Conservation (phyloP, 2,888 invertebrate species). For the Chesias legatella region DNA sequence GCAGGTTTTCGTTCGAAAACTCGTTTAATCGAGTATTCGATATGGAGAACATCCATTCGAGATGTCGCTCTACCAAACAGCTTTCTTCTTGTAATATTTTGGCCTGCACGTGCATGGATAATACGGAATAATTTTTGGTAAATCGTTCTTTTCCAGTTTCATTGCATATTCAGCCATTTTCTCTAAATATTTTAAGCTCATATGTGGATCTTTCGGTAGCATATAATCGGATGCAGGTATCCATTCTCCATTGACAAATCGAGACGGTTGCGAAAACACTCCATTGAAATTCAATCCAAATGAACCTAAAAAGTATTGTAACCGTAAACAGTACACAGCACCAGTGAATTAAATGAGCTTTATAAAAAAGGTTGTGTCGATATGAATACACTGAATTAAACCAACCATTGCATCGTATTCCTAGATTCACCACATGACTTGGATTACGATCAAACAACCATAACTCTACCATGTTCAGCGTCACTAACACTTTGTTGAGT, state of each 20-base stretch:
- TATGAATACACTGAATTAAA: slow-evolving; percentile 8
- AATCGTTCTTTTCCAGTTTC: slow-evolving; percentile 39
- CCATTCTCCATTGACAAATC: slow-evolving; percentile 64
- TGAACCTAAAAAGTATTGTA: slow-evolving; percentile 67
- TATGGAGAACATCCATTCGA: slow-evolving; percentile 11
- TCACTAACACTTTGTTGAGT: slow-evolving; percentile 57
- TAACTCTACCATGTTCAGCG: slow-evolving; percentile 66
- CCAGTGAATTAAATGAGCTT: slow-evolving; percentile 11
- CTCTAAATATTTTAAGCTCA: slow-evolving; percentile 56
- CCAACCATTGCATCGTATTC: slow-evolving; percentile 77
- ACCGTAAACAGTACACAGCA: too few species aligned
- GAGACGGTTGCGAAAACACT: slow-evolving; percentile 80
- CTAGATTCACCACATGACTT: slow-evolving; percentile 72
- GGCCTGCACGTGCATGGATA: slow-evolving; percentile 48
- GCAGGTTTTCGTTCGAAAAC: slow-evolving; percentile 29
- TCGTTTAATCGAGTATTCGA: slow-evolving; percentile 18
- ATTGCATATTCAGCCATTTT: slow-evolving; percentile 50
- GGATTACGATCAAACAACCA: slow-evolving; percentile 69
- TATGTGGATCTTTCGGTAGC: slow-evolving; percentile 55
- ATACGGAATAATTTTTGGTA: slow-evolving; percentile 46
- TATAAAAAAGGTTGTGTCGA: too few species aligned
- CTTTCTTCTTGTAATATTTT: slow-evolving; percentile 35
- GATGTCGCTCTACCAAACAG: slow-evolving; percentile 28
- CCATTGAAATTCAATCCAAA: slow-evolving; percentile 77
- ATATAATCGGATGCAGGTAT: slow-evolving; percentile 57